Percentiles rank a stretch among this genome's conserved stretches.
These are phyloP conservation scores for Ruditapes philippinarum DNA, from an alignment of 1,140 invertebrate genomes.

Conservation along the genomic window DNA sequence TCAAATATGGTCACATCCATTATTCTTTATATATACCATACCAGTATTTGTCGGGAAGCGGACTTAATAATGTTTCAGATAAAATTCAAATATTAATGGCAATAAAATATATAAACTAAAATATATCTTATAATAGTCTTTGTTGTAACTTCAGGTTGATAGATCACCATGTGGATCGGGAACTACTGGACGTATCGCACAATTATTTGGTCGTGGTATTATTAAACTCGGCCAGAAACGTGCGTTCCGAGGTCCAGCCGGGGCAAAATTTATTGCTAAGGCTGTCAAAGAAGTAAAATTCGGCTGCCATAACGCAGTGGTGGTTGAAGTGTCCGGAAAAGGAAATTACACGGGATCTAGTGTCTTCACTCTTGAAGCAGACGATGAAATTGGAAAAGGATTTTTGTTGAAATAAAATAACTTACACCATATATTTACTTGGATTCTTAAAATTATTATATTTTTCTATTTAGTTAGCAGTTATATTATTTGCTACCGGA, in stretches of 20 bases:
- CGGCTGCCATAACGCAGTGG: slow-evolving; percentile 73
- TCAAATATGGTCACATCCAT: no score
- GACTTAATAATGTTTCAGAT: no score
- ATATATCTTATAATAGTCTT: no score
- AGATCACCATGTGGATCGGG: slow-evolving; percentile 85
- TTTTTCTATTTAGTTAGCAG: no score
- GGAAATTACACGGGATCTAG: slow-evolving; percentile 80
- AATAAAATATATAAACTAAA: no score
- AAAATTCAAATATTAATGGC: no score
- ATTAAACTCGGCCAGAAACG: slow-evolving; percentile 77
- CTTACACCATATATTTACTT: no score
- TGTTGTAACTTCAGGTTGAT: slow-evolving; percentile 85
- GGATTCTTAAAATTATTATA: no score
- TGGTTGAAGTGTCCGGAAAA: slow-evolving; percentile 82
- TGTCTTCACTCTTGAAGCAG: slow-evolving; percentile 78
- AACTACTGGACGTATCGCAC: slow-evolving; percentile 82
- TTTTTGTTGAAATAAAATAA: slow-evolving; percentile 52
- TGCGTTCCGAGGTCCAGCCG: slow-evolving; percentile 78
- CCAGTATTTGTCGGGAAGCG: no score
- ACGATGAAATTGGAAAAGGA: slow-evolving; percentile 79
- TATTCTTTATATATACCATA: no score
- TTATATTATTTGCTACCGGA: no score
- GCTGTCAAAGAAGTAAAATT: slow-evolving; percentile 69
- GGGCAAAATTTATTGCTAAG: slow-evolving; percentile 73
- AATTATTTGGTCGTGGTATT: slow-evolving; percentile 77